Percentiles rank a stretch among this genome's conserved stretches.
Conservation (phyloP, 2,113 vertebrate species). For the Sterna hirundo region DNA sequence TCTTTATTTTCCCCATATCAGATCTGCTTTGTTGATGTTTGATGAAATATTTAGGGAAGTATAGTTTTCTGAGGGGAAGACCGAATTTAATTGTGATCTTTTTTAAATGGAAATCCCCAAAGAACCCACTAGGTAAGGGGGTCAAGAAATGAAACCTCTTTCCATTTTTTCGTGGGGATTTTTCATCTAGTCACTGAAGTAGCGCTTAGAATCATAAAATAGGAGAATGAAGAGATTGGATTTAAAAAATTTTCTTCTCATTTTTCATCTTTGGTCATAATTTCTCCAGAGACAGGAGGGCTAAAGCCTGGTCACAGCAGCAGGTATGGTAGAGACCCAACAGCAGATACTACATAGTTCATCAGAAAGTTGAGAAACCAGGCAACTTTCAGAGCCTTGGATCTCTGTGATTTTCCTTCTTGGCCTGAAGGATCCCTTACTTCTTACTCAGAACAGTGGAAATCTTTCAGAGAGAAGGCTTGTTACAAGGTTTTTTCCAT, state of each 20-base stretch:
- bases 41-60: constrained; percentile 26
- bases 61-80: not conserved
- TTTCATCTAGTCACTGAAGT: not conserved
- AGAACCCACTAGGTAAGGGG: not conserved
- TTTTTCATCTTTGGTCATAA: not conserved
- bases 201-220: not conserved
- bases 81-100: not conserved
- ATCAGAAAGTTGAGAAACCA: not conserved
- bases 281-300: not conserved
- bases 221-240: not conserved
- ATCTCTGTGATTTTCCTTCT: not conserved
- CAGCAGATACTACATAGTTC: not conserved
- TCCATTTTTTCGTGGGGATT: not conserved
- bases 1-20: not conserved
- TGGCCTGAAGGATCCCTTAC: not conserved
- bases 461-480: not conserved
- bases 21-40: not conserved
- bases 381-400: not conserved
- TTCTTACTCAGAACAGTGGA: not conserved
- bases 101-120: not conserved
- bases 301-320: not conserved
- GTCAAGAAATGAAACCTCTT: not conserved
- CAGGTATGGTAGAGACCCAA: not conserved
- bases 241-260: not conserved
- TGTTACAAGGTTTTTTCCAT: not conserved